A percentile compares a stretch with the other conserved stretches of the same genome.
Conservation (phyloP, 2,797 vertebrate genomes). For the Artibeus jamaicensis region DNA sequence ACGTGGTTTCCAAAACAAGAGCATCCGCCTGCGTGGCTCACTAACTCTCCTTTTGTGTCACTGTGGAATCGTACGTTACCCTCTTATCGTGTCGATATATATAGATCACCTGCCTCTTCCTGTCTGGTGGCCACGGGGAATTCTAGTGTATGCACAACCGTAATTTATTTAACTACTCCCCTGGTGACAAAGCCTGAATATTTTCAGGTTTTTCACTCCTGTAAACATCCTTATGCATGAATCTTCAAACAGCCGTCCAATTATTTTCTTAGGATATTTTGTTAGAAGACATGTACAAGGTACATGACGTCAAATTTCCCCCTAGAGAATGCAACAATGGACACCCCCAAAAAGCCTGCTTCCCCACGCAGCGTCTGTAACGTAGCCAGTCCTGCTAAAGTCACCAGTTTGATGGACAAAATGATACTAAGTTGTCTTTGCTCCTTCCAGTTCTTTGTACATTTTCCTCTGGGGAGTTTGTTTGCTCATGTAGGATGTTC, state of each 20-base stretch:
- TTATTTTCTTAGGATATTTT: conserved; percentile 20
- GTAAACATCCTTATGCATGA: neutral
- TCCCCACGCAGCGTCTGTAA: neutral
- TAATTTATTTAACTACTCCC: neutral
- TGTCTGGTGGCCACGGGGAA: neutral
- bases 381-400: neutral
- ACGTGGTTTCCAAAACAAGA: neutral
- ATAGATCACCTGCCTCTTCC: neutral
- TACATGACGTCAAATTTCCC: neutral
- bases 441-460: neutral
- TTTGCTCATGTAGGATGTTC: neutral
- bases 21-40: neutral
- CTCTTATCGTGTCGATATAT: neutral
- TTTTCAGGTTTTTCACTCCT: neutral
- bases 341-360: neutral
- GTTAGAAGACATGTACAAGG: neutral
- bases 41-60: neutral
- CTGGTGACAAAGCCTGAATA: conserved; percentile 34
- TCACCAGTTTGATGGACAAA: neutral
- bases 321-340: neutral
- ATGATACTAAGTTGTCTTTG: neutral
- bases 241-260: neutral
- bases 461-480: neutral
- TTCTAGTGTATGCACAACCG: neutral
- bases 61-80: neutral